Evolutionary conservation across 2,888 invertebrate species (phyloP).

Genomic region (Cotesia congregata): DNA sequence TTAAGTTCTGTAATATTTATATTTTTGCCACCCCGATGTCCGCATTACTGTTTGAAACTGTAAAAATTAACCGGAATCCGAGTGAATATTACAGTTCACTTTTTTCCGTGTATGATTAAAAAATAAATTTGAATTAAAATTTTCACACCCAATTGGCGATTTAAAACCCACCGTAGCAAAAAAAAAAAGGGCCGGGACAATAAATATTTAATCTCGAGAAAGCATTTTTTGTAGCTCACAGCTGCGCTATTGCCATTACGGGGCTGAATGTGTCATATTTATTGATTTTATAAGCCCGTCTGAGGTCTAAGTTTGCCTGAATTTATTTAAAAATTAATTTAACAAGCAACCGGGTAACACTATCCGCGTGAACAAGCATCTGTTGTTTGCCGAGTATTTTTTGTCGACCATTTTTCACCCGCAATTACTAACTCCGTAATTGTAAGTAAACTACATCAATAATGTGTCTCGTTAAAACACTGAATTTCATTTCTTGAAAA

Average conservation of each 20-base stretch:
- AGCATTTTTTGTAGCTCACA: not conserved
- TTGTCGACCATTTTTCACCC: not conserved
- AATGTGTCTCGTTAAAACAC: not conserved
- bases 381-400: not conserved
- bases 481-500: not conserved
- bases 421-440: not conserved
- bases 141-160: not conserved
- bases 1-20: no score
- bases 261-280: not conserved
- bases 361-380: not conserved
- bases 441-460: not conserved
- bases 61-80: no score
- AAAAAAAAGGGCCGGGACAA: not conserved
- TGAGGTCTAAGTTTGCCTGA: not conserved
- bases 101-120: no score
- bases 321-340: not conserved
- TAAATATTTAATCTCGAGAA: not conserved
- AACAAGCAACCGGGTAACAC: not conserved
- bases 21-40: no score
- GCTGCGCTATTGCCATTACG: not conserved
- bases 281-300: not conserved
- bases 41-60: no score
- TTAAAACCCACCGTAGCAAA: not conserved
- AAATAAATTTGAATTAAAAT: not conserved
- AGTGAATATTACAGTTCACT: no score